A percentile compares a stretch with the other conserved stretches of the same genome.
Evolutionary conservation across 2,797 vertebrate species (phyloP).

Genomic region (Garrulus glandarius): DNA sequence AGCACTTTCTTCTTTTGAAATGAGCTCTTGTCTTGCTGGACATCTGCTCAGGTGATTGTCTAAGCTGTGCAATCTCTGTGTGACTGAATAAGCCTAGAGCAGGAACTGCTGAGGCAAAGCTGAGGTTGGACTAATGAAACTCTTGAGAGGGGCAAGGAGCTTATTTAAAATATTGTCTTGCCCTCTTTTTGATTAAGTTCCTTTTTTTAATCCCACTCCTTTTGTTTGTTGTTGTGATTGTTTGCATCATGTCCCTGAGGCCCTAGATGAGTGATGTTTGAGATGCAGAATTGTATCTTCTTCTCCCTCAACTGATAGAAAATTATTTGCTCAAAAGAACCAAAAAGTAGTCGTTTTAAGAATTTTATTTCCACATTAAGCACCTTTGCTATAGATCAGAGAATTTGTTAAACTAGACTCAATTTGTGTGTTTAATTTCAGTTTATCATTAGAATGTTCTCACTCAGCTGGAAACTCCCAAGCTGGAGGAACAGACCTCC

Average conservation of each 20-base stretch:
- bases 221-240: neutral
- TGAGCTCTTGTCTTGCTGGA: neutral
- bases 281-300: neutral
- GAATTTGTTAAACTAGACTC: neutral
- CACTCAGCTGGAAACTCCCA: neutral
- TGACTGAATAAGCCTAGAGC: neutral
- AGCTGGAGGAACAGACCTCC: neutral
- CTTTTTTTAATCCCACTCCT: neutral
- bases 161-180: neutral
- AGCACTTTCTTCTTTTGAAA: neutral
- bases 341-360: neutral
- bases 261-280: neutral
- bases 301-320: neutral
- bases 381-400: neutral
- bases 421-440: neutral
- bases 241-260: neutral
- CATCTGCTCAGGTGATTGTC: neutral
- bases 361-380: neutral
- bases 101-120: neutral
- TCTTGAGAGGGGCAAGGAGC: neutral
- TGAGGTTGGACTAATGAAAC: neutral
- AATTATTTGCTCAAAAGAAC: neutral
- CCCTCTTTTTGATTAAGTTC: neutral
- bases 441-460: neutral
- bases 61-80: neutral